These are phyloP conservation scores for Macrocentrus cingulum DNA, from an alignment of 1,140 invertebrate species.

Conservation along the genomic window DNA sequence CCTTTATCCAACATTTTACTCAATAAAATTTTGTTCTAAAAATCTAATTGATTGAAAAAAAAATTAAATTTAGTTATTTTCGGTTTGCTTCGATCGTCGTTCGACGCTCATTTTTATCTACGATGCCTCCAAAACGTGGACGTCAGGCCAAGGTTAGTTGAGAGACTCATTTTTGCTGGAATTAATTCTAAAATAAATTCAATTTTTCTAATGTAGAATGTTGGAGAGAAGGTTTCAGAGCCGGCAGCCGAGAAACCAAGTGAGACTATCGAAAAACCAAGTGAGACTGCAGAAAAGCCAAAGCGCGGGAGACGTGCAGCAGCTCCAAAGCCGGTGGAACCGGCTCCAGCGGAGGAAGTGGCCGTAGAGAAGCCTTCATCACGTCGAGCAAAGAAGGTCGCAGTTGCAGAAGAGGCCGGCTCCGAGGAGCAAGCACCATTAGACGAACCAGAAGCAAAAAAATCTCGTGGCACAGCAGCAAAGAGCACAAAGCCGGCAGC, in stretches of 20 bases:
- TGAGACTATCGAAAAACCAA: not conserved
- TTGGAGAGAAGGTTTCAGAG: too few species aligned
- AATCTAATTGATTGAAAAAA: too few species aligned
- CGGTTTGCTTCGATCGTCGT: too few species aligned
- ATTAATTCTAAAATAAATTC: constrained; percentile 9
- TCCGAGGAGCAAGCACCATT: too few species aligned
- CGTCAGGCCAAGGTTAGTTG: constrained; percentile 34
- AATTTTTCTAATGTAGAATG: too few species aligned
- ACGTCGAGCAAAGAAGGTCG: not conserved
- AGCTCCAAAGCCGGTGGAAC: not conserved
- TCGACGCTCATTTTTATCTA: not conserved
- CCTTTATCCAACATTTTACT: too few species aligned
- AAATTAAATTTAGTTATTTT: too few species aligned
- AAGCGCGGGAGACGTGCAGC: not conserved
- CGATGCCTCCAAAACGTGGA: constrained; percentile 39
- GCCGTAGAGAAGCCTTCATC: not conserved
- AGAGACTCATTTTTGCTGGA: constrained; percentile 2
- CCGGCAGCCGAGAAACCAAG: constrained; percentile 8
- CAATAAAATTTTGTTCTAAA: too few species aligned
- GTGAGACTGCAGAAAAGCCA: too few species aligned
- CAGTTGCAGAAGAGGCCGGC: not conserved
- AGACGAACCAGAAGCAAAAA: too few species aligned
- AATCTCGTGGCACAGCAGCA: too few species aligned
- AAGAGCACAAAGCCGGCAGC: constrained; percentile 11
- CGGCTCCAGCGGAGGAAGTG: constrained; percentile 34